phyloP scores from a whole-genome alignment of 2,797 vertebrate genomes.

The Channallabes apus region DNA sequence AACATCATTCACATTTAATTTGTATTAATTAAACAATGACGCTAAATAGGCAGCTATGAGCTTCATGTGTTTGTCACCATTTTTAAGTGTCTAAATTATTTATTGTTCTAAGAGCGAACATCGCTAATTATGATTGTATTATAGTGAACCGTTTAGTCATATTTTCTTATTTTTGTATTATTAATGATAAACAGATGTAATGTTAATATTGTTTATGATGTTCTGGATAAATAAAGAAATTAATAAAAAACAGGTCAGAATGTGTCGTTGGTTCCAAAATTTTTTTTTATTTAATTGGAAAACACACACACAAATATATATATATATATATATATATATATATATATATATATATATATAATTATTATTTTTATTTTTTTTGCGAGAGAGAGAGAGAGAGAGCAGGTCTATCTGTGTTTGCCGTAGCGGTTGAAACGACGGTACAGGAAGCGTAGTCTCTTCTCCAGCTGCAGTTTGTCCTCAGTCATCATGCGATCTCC shows the following conservation, averaged over 20 bases:
- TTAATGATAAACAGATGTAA: not conserved
- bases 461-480: constrained; percentile 83
- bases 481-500: constrained; percentile 85
- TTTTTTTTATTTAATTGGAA: not conserved
- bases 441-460: constrained; percentile 88
- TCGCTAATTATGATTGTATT: not conserved
- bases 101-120: not conserved
- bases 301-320: not conserved
- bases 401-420: constrained; percentile 78
- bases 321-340: too few species aligned
- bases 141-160: not conserved
- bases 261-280: not conserved
- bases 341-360: too few species aligned
- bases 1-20: not conserved
- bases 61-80: not conserved
- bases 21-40: not conserved
- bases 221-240: too few species aligned
- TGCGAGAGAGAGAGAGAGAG: too few species aligned
- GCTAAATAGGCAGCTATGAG: not conserved
- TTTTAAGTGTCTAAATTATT: not conserved
- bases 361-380: too few species aligned
- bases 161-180: not conserved
- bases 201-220: not conserved
- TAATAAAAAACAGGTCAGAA: not conserved
- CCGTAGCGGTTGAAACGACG: constrained; percentile 86